Base-by-base conservation (phyloP, 2,797 vertebrate species). In the Poliocrania exsul region DNA sequence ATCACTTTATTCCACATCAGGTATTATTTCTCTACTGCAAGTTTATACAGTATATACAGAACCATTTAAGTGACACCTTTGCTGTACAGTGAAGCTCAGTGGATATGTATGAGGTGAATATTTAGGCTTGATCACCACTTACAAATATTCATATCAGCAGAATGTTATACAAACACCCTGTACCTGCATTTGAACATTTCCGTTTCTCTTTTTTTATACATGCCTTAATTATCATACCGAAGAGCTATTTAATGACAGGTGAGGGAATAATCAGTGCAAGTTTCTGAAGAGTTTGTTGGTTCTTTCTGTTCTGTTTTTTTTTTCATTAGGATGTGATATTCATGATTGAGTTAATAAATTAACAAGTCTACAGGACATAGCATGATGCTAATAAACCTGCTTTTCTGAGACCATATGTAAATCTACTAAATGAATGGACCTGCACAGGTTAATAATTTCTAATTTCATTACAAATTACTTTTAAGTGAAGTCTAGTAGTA, bases 111-210 rank as follows among this genome's bases (percentile, higher is more conserved):
- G 17, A 62, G 15, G 25, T 17, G 75, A 29, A 51, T 61, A 54
- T 70, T 90, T 73, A 58, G 42, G 20, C 12, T 65, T 81, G 29
- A 50, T 31, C 47, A 86, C 3, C 17, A 42, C 4, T 60, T 66
- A 19, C 4, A 49, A 58, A 3, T 25, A 70, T 47, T 57, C 10
- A 5, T 23, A 62, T 23, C 25, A 44, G 7, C 8, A 83, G 40
- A 74, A 64, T 26, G 2, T 26, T 64, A 11, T 19, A 44, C 6
- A 56, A 47, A 77, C 15, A 0, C 1, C 3, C 16, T 33, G 9
- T 23, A 61, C 24, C 17, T 78, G 10, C 47, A 38, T 9, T 81
- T 49, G 37, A 81, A 67, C 2, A 6, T 25, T 61, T 73, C 16
- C 1, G 0, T 26, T 86, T 57, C 7, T 54, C 12, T 93, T 86